A percentile compares a stretch with the other conserved stretches of the same genome.
phyloP scores from a whole-genome alignment of 2,888 invertebrate genomes.

The Caenorhabditis drosophilae region DNA sequence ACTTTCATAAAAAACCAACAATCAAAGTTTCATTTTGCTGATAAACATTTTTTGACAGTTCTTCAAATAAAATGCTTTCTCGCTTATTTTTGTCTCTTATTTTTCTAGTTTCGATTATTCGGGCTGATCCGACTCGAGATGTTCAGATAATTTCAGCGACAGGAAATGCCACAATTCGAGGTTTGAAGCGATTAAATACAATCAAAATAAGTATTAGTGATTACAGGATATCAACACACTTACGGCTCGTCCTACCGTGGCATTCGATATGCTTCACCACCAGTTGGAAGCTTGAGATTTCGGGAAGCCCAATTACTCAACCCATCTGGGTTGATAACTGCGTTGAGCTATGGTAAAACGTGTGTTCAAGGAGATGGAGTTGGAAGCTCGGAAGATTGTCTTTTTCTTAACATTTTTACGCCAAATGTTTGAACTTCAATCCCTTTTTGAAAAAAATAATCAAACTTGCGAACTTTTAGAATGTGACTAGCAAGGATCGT shows the following conservation, averaged over 20 bases:
- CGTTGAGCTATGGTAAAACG: conserved; percentile 24
- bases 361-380: conserved; percentile 32
- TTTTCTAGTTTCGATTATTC: too few relatives aligned
- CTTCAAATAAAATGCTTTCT: too few relatives aligned
- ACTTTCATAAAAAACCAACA: too few relatives aligned
- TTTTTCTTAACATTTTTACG: conserved; percentile 37
- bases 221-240: conserved; percentile 29
- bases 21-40: too few relatives aligned
- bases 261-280: conserved; percentile 37
- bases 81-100: too few relatives aligned
- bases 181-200: conserved; percentile 3
- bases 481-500: too few relatives aligned
- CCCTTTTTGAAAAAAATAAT: conserved; percentile 7
- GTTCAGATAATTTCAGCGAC: conserved; percentile 12
- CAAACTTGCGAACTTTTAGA: conserved; percentile 15
- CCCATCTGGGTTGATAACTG: conserved; percentile 27
- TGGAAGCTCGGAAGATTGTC: conserved; percentile 30
- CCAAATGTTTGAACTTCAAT: too few relatives aligned
- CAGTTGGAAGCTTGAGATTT: conserved; percentile 30
- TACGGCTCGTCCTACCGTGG: conserved; percentile 43
- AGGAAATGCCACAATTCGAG: conserved; percentile 35
- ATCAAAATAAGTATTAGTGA: background rate
- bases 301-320: conserved; percentile 23
- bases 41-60: too few relatives aligned
- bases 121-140: conserved; percentile 28